These are phyloP conservation scores for Holotrichia oblita DNA, from an alignment of 1,140 invertebrate species.

Conservation along the genomic window DNA sequence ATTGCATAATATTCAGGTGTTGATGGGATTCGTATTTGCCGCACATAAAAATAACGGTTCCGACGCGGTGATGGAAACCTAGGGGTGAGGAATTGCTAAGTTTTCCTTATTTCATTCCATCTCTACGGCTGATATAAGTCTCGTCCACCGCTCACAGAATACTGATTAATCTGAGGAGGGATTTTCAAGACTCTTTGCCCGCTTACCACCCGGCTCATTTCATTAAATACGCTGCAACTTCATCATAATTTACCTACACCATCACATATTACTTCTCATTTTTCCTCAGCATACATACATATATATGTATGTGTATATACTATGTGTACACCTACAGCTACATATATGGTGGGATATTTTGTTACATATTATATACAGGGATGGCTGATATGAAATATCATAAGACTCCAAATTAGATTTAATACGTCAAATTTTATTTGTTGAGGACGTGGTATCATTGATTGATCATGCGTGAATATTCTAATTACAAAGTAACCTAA, in stretches of 20 bases:
- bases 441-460: too few species aligned
- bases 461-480: too few species aligned
- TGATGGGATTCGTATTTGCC: neutral
- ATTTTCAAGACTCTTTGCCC: conserved; percentile 52
- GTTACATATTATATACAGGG: neutral
- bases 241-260: conserved; percentile 40
- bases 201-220: conserved; percentile 39
- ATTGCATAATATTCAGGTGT: neutral
- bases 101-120: conserved; percentile 60
- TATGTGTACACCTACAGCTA: neutral
- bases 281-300: neutral
- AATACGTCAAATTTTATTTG: too few species aligned
- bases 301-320: neutral
- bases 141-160: conserved; percentile 54
- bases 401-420: too few species aligned
- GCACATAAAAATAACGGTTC: neutral
- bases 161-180: conserved; percentile 58
- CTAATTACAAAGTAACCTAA: too few species aligned
- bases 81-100: conserved; percentile 58
- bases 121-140: conserved; percentile 58
- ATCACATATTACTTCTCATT: conserved; percentile 10
- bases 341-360: neutral
- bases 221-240: conserved; percentile 41
- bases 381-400: too few species aligned
- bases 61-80: conserved; percentile 27